Percentiles rank a stretch among this genome's conserved stretches.
These are phyloP conservation scores for Atopsyche davidsoni DNA, from an alignment of 1,140 invertebrate genomes.

Conservation along the genomic window DNA sequence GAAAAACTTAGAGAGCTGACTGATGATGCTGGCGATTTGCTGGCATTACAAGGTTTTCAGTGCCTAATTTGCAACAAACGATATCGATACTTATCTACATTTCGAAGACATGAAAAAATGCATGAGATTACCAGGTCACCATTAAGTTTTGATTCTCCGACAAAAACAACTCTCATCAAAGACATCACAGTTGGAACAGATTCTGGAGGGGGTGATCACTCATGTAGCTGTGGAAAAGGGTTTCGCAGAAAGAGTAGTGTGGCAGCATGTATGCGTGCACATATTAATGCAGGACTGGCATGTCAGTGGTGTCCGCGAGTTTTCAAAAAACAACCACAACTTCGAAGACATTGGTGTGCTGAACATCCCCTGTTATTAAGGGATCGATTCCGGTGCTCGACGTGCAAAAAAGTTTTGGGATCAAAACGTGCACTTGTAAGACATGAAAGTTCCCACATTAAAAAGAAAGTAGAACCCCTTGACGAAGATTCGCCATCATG, in stretches of 20 bases:
- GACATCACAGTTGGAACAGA: background rate
- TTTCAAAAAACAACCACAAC: constrained; percentile 2
- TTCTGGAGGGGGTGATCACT: constrained; percentile 5
- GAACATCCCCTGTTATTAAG: background rate
- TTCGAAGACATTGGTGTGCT: constrained; percentile 10
- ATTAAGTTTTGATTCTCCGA: background rate
- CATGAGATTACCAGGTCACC: background rate
- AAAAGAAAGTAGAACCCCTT: background rate
- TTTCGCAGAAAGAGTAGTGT: constrained; percentile 15
- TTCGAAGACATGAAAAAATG: constrained; percentile 16
- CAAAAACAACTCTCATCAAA: background rate
- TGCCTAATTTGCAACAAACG: constrained; percentile 15
- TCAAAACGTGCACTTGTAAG: background rate
- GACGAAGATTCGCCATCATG: background rate
- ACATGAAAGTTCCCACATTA: constrained; percentile 3
- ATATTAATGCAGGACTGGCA: constrained; percentile 6
- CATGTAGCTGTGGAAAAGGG: constrained; percentile 9
- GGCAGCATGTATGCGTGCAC: constrained; percentile 12
- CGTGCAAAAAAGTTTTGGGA: constrained; percentile 9
- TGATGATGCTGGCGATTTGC: constrained; percentile 8
- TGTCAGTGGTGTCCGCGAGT: constrained; percentile 14
- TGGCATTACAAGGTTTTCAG: constrained; percentile 14
- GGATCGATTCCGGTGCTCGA: constrained; percentile 3
- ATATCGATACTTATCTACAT: constrained; percentile 10
- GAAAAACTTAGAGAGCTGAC: constrained; percentile 1